Evolutionary conservation across 2,113 vertebrate genomes (phyloP).

Genomic region (Elephantulus edwardii): DNA sequence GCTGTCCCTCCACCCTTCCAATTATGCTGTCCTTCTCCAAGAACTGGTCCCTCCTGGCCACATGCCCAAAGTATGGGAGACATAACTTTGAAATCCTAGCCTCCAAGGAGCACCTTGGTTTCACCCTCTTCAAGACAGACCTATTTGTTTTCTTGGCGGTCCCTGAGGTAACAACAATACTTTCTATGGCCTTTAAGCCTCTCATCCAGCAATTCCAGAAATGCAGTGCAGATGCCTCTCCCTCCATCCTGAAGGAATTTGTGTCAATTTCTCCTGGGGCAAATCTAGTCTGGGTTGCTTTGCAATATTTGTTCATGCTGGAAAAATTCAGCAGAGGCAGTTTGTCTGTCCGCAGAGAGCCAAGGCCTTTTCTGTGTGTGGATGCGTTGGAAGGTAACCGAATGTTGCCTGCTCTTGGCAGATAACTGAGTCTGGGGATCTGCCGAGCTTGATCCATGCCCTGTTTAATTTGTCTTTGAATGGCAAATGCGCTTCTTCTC

Average conservation of each 20-base stretch:
- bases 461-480: slow-evolving; percentile 83
- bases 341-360: slow-evolving; percentile 76
- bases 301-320: slow-evolving; percentile 78
- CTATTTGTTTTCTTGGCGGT: too few species aligned
- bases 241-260: slow-evolving; percentile 80
- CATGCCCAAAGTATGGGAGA: too few species aligned
- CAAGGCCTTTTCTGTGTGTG: slow-evolving; percentile 74
- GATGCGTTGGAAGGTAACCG: slow-evolving; percentile 75
- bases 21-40: too few species aligned
- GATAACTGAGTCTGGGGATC: slow-evolving; percentile 78
- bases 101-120: too few species aligned
- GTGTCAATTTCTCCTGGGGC: slow-evolving; percentile 80
- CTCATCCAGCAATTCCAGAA: slow-evolving; percentile 74
- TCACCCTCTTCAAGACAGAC: too few species aligned
- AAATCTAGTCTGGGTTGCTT: slow-evolving; percentile 77
- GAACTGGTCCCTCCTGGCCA: too few species aligned
- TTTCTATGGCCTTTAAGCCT: slow-evolving; percentile 79
- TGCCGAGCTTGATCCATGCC: slow-evolving; percentile 64
- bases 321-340: slow-evolving; percentile 77
- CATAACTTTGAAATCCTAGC: too few species aligned
- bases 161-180: slow-evolving; percentile 77
- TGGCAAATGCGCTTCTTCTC: slow-evolving; percentile 78
- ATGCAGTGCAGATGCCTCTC: slow-evolving; percentile 61
- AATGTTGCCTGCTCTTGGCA: slow-evolving; percentile 79
- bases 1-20: too few species aligned